A percentile compares a stretch with the other conserved stretches of the same genome.
Conservation (phyloP, 2,113 vertebrate species). For the Carlito syrichta region DNA sequence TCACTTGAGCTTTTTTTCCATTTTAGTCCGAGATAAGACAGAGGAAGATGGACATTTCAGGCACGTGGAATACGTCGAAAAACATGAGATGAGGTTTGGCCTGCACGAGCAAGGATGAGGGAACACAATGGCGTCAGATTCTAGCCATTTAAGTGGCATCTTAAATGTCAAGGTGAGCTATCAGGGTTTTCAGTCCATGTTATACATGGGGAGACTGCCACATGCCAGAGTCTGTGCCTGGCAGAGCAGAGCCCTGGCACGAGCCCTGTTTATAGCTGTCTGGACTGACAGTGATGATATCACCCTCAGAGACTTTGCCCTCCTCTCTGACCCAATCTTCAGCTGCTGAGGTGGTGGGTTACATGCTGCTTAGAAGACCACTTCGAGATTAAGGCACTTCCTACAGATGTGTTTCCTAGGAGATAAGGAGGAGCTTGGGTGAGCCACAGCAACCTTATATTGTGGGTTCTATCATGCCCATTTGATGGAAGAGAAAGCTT, state of each 20-base stretch:
- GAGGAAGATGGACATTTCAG: too few relatives aligned
- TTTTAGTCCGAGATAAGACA: background rate
- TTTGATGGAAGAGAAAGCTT: background rate
- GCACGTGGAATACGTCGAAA: background rate
- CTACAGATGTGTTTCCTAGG: fast-evolving
- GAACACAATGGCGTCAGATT: background rate
- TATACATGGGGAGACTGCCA: background rate
- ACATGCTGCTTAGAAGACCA: background rate
- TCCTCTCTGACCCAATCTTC: background rate
- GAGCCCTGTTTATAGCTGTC: background rate
- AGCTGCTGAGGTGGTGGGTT: background rate
- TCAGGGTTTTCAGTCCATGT: background rate
- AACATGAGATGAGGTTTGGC: fast-evolving
- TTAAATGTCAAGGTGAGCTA: background rate
- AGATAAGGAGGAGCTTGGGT: background rate
- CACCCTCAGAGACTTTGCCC: background rate
- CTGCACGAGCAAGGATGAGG: fast-evolving
- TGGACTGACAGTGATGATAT: background rate
- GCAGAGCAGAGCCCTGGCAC: background rate
- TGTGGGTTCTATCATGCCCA: too few relatives aligned
- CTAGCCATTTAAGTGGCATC: background rate
- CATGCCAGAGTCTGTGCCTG: background rate
- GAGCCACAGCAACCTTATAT: background rate
- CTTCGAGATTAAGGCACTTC: background rate
- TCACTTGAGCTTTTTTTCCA: background rate